Evolutionary conservation across 2,797 vertebrate species (phyloP).

Genomic region (Gorsachius magnificus): DNA sequence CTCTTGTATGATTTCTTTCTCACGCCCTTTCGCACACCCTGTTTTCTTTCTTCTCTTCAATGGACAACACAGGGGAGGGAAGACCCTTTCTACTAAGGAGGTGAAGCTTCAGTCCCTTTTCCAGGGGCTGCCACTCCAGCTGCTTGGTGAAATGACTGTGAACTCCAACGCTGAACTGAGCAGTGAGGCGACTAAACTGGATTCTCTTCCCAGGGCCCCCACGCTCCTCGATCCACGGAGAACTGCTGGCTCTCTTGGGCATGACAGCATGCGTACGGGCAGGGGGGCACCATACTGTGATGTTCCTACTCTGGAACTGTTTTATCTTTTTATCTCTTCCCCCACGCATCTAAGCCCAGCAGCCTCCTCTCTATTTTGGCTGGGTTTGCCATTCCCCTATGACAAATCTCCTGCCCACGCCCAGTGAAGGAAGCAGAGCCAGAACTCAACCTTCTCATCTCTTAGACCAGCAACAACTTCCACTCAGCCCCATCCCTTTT

Average conservation of each 20-base stretch:
- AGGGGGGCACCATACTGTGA: constrained; percentile 38
- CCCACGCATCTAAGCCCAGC: neutral
- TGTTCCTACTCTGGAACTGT: constrained; percentile 49
- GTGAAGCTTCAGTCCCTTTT: constrained; percentile 12
- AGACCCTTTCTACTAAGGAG: neutral
- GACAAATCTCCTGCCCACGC: neutral
- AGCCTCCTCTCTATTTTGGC: neutral
- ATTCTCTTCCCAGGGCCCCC: neutral
- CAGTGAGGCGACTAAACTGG: neutral
- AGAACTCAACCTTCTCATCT: constrained; percentile 35
- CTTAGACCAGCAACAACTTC: constrained; percentile 66
- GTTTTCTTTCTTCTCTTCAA: neutral
- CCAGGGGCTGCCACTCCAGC: neutral
- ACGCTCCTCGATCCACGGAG: neutral
- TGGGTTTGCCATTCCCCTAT: neutral
- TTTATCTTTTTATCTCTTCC: constrained; percentile 60
- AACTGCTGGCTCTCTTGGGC: constrained; percentile 8
- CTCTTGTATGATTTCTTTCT: neutral
- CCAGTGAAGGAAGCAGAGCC: constrained; percentile 37
- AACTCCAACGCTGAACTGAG: neutral
- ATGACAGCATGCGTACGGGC: neutral
- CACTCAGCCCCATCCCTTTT: constrained; percentile 37
- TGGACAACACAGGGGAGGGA: neutral
- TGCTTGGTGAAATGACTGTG: constrained; percentile 4
- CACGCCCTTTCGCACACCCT: neutral